These are phyloP conservation scores for Coryphaenoides rupestris DNA, from an alignment of 2,113 vertebrate species.

Conservation along the genomic window DNA sequence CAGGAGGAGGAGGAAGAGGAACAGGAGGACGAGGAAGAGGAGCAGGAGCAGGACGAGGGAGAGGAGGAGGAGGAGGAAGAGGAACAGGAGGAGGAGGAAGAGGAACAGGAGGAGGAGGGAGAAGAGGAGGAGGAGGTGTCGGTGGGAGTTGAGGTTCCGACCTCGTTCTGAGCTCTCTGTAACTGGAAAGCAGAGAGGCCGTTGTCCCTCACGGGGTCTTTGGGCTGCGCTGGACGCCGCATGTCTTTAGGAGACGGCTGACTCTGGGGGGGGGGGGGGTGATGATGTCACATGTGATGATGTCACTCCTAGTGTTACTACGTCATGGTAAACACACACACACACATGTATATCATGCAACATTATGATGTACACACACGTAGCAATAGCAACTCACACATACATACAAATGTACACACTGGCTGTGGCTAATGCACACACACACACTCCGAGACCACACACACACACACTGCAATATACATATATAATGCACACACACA, in stretches of 20 bases:
- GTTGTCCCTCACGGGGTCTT: slow-evolving; percentile 80
- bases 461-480: slow-evolving; percentile 1
- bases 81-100: too few relatives aligned
- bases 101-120: too few relatives aligned
- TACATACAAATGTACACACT: neutral
- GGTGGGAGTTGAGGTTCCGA: slow-evolving; percentile 49
- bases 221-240: slow-evolving; percentile 78
- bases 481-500: neutral
- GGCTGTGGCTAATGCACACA: neutral
- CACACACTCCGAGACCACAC: neutral
- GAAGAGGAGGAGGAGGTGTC: neutral
- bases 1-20: too few relatives aligned
- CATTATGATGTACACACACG: too few relatives aligned
- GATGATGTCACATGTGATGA: slow-evolving; percentile 37
- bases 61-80: too few relatives aligned
- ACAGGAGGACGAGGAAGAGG: too few relatives aligned
- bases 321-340: slow-evolving; percentile 14
- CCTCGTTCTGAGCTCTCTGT: slow-evolving; percentile 81
- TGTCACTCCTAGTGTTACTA: neutral
- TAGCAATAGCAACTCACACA: too few relatives aligned
- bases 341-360: too few relatives aligned
- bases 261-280: slow-evolving; percentile 69
- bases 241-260: slow-evolving; percentile 81
- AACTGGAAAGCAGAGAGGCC: slow-evolving; percentile 75
- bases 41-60: too few relatives aligned